phyloP scores from a whole-genome alignment of 2,113 vertebrate species.

The Microtus oregoni region DNA sequence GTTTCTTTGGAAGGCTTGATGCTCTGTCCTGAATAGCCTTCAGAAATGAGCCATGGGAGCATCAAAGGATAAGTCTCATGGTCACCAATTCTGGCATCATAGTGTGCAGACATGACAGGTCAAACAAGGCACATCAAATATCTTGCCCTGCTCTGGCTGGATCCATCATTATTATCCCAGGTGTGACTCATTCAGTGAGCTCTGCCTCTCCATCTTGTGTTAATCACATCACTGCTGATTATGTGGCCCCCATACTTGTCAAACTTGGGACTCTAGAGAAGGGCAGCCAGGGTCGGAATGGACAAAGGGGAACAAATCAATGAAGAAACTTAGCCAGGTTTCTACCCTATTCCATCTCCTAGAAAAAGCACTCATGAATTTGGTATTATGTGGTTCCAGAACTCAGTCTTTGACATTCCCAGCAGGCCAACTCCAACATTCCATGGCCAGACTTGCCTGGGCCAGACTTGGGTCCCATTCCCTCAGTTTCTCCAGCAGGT shows the following conservation, averaged over 20 bases:
- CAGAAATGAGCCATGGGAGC: background rate
- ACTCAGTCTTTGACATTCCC: slow-evolving; percentile 14
- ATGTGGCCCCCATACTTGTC: background rate
- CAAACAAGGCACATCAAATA: slow-evolving; percentile 19
- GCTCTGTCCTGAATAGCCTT: slow-evolving; percentile 38
- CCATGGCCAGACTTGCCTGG: slow-evolving; percentile 50
- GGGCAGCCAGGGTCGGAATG: background rate
- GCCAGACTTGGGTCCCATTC: slow-evolving; percentile 26
- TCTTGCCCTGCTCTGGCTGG: background rate
- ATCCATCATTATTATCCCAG: background rate
- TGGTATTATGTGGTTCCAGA: slow-evolving; percentile 34
- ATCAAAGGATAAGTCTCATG: slow-evolving; percentile 20
- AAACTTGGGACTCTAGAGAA: background rate
- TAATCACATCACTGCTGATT: background rate
- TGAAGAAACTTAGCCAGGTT: background rate
- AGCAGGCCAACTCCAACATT: slow-evolving; percentile 62
- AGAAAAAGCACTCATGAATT: slow-evolving; percentile 41
- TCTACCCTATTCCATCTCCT: background rate
- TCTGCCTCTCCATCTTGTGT: background rate
- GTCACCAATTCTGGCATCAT: background rate
- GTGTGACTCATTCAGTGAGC: background rate
- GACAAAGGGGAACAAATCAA: background rate
- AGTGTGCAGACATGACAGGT: background rate
- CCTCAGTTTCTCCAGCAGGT: background rate
- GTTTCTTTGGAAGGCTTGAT: background rate